Conservation (phyloP, 1,140 invertebrate genomes). For the Trichogramma pretiosum region DNA sequence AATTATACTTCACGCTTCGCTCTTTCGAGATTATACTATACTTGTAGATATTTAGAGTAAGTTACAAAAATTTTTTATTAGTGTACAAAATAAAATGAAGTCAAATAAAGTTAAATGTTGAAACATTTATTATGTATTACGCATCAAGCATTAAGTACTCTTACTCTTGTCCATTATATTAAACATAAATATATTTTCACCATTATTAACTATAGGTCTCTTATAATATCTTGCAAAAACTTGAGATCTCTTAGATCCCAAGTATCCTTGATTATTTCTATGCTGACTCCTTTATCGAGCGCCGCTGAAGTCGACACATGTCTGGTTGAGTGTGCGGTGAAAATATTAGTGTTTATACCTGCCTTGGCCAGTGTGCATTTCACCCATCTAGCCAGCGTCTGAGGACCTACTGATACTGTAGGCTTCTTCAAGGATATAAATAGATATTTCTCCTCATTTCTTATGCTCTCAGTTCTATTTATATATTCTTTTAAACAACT, state of each 20-base stretch:
- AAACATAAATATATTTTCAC: neutral
- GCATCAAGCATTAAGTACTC: neutral
- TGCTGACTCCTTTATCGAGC: conserved; percentile 11
- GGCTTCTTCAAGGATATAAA: conserved; percentile 23
- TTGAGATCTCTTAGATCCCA: conserved; percentile 21
- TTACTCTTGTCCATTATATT: neutral
- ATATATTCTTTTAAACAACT: neutral
- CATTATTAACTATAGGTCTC: neutral
- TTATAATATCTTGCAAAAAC: conserved; percentile 27
- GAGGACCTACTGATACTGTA: conserved; percentile 17
- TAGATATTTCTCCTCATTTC: conserved; percentile 3
- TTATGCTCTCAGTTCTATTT: neutral
- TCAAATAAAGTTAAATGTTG: too few relatives aligned
- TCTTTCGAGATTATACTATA: neutral
- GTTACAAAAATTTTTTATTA: neutral
- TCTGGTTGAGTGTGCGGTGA: conserved; percentile 22
- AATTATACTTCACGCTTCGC: neutral
- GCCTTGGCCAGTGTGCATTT: conserved; percentile 18
- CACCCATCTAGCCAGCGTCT: conserved; percentile 24
- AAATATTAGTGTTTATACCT: conserved; percentile 22
- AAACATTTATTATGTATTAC: too few relatives aligned
- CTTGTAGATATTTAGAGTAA: neutral
- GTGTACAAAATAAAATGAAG: neutral
- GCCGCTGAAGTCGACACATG: conserved; percentile 21
- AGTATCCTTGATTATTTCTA: conserved; percentile 23